phyloP scores from a whole-genome alignment of 2,888 invertebrate genomes.

The Resseliella maxima region DNA sequence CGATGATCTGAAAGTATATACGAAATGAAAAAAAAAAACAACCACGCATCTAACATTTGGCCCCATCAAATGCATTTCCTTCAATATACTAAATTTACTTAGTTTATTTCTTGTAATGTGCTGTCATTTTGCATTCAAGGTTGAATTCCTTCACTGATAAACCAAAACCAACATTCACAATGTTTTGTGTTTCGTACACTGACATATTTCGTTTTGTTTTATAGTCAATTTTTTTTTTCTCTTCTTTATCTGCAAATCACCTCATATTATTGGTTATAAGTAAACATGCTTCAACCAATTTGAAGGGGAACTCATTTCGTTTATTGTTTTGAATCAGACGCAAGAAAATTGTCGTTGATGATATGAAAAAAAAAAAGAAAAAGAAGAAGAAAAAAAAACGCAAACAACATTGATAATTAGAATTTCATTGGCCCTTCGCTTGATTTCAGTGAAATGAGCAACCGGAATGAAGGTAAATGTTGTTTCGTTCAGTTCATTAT shows the following conservation, averaged over 20 bases:
- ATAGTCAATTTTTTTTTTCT: background rate
- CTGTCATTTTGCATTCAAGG: background rate
- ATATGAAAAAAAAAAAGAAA: background rate
- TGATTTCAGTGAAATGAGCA: background rate
- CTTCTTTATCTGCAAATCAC: slow-evolving; percentile 32
- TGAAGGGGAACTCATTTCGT: background rate
- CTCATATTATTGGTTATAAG: background rate
- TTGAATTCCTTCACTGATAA: slow-evolving; percentile 21
- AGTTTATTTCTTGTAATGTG: background rate
- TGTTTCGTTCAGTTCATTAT: no score
- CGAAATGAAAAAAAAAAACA: background rate
- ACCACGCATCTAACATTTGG: background rate
- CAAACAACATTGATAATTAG: background rate
- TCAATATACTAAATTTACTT: background rate
- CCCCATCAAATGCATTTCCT: background rate
- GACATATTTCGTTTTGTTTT: background rate
- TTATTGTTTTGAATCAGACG: background rate
- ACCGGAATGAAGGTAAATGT: background rate
- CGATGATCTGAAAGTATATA: slow-evolving; percentile 35
- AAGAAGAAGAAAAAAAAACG: no score
- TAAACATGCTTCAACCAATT: background rate
- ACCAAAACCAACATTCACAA: background rate
- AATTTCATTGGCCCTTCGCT: background rate
- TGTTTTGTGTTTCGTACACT: slow-evolving; percentile 2
- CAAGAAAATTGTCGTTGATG: background rate